Conservation (phyloP, 2,888 invertebrate genomes). For the Dryocosmus kuriphilus region DNA sequence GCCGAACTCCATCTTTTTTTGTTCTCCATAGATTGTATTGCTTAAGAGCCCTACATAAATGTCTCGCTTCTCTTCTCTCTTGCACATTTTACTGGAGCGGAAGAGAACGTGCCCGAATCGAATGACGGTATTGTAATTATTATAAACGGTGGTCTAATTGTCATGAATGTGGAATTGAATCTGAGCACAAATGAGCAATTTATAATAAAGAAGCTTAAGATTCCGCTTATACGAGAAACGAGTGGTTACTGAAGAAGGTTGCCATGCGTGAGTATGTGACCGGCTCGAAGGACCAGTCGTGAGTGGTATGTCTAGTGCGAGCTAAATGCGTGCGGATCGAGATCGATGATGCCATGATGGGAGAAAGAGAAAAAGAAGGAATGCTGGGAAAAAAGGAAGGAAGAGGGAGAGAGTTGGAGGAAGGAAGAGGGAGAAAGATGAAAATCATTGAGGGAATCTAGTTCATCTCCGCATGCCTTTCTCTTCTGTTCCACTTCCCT, state of each 20-base stretch:
- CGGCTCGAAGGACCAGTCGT: conserved; percentile 9
- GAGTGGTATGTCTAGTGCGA: conserved; percentile 1
- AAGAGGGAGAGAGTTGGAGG: conserved; percentile 56
- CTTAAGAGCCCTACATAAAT: conserved; percentile 44
- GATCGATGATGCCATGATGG: conserved; percentile 46
- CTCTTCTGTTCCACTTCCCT: conserved; percentile 77
- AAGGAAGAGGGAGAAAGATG: conserved; percentile 62
- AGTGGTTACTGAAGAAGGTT: neutral
- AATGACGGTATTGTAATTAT: conserved; percentile 4
- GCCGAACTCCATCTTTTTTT: conserved; percentile 38
- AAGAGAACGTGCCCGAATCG: conserved; percentile 64
- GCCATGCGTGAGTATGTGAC: neutral
- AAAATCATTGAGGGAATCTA: conserved; percentile 70
- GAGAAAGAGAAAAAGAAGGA: conserved; percentile 43
- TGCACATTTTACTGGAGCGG: conserved; percentile 64
- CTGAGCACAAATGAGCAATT: neutral
- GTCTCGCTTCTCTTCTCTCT: conserved; percentile 53
- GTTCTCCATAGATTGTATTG: conserved; percentile 53
- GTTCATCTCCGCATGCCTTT: conserved; percentile 77
- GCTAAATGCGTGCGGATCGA: conserved; percentile 33
- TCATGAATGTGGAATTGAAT: neutral
- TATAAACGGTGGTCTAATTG: neutral
- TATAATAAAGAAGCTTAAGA: neutral
- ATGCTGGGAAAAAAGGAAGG: conserved; percentile 44
- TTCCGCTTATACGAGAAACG: neutral